These are phyloP conservation scores for Mus spretus DNA, from an alignment of 2,797 vertebrate species.

Conservation along the genomic window DNA sequence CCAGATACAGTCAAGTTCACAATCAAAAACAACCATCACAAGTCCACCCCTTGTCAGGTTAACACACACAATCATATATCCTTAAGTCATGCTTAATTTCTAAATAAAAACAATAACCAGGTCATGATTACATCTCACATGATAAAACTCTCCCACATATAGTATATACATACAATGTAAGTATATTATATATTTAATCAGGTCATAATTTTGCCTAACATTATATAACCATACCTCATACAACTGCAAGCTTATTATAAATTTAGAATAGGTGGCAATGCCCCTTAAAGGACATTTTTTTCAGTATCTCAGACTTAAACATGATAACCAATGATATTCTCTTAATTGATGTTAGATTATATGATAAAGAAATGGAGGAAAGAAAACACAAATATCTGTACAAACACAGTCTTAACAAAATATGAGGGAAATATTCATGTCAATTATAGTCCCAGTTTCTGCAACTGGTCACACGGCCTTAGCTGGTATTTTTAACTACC, in stretches of 20 bases:
- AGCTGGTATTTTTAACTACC: neutral
- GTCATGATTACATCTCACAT: neutral
- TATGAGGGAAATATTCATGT: neutral
- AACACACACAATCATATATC: neutral
- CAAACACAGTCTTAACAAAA: neutral
- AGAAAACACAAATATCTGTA: neutral
- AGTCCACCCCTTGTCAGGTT: neutral
- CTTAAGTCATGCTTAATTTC: neutral
- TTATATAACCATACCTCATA: neutral
- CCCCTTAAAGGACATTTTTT: neutral
- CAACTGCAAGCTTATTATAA: neutral
- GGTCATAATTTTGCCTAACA: neutral
- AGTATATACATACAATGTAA: neutral
- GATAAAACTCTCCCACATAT: neutral
- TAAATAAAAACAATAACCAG: neutral
- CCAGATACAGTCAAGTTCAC: neutral
- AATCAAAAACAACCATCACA: neutral
- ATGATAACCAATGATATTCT: neutral
- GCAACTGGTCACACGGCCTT: neutral
- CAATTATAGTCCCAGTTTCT: neutral
- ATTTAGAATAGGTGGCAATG: neutral
- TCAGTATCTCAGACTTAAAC: neutral
- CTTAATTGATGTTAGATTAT: neutral
- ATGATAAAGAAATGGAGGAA: neutral
- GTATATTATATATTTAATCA: neutral